phyloP scores from a whole-genome alignment of 1,140 invertebrate genomes.

The Plutomurus gul region DNA sequence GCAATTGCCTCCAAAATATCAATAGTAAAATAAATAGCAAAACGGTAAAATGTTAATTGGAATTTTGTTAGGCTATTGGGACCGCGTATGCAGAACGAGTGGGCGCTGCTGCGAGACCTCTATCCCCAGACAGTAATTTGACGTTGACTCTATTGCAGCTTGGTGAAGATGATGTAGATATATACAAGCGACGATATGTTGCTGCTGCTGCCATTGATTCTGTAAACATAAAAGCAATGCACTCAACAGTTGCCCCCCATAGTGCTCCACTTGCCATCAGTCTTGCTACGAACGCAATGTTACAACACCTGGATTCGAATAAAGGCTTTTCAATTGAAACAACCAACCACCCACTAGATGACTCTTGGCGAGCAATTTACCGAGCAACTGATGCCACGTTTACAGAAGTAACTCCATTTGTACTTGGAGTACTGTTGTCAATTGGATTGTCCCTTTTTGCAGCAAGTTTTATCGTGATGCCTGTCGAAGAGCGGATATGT shows the following conservation, averaged over 20 bases:
- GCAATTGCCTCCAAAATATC: too few species aligned
- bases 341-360: slow-evolving; percentile 71
- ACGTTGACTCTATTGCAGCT: slow-evolving; percentile 1
- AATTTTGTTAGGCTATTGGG: too few species aligned
- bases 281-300: slow-evolving; percentile 64
- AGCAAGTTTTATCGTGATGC: slow-evolving; percentile 74
- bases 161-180: slow-evolving; percentile 38
- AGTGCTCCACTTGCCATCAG: slow-evolving; percentile 70
- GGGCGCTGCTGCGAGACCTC: slow-evolving; percentile 2
- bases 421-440: slow-evolving; percentile 50
- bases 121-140: not conserved
- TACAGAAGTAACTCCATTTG: slow-evolving; percentile 35
- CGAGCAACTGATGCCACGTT: slow-evolving; percentile 41
- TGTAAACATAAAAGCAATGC: slow-evolving; percentile 55
- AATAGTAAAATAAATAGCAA: too few species aligned
- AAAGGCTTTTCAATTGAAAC: slow-evolving; percentile 63
- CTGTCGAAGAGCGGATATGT: slow-evolving; percentile 64
- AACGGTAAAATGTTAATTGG: too few species aligned
- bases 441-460: slow-evolving; percentile 66
- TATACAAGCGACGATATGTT: slow-evolving; percentile 47
- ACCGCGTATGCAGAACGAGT: too few species aligned
- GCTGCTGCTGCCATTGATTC: slow-evolving; percentile 44
- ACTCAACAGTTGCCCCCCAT: slow-evolving; percentile 65
- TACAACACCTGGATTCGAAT: slow-evolving; percentile 57
- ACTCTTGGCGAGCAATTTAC: too few species aligned